Evolutionary conservation across 2,113 vertebrate species (phyloP), one percentile per base, ranked within the genome.

Genomic region (Actenoides lindsayi): DNA sequence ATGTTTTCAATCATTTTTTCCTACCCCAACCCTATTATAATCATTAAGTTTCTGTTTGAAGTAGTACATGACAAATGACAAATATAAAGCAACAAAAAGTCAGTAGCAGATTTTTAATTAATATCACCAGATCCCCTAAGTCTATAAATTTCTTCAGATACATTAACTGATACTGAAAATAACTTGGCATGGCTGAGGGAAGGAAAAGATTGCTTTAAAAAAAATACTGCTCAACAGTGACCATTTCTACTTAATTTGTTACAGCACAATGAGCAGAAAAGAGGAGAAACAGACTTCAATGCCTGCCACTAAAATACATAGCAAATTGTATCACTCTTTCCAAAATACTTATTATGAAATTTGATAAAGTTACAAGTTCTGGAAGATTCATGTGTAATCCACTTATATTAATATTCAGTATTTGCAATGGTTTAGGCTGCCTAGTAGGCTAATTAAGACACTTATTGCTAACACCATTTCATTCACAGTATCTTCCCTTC

Each of bases 21-120:
- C 5, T 69, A 7, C 3, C 5, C 16, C 24, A 64, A 50, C 0
- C 2, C 1, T 77, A n/a, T 35, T 28, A 25, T 3, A 1, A 16
- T 41, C 3, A 63, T 60, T 65, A 74, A 86, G 10, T 30, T 63
- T 71, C 15, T 64, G 11, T 76, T 75, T 73, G 14, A 78, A 86
- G 44, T 16, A 65, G 18, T 12, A 65, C 10, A 13, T 46, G 17
- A 59, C 11, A 59, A 86, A 70, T 33, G 6, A 59, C 10, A 59
- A 83, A 70, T 33, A 5, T 13, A 17, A 89, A 67, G 35, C 44
- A 57, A 16, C 7, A 63, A 59, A 54, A 50, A 81, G 4, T 54
- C 5, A 86, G 24, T 10, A 54, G 14, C 9, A 93, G 18, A 41
- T 28, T 44, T 76, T 90, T 65, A 10, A 50, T 65, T 6, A 77